A percentile compares a stretch with the other conserved stretches of the same genome.
Conservation (phyloP, 2,797 vertebrate species). For the Sciaenops ocellatus region DNA sequence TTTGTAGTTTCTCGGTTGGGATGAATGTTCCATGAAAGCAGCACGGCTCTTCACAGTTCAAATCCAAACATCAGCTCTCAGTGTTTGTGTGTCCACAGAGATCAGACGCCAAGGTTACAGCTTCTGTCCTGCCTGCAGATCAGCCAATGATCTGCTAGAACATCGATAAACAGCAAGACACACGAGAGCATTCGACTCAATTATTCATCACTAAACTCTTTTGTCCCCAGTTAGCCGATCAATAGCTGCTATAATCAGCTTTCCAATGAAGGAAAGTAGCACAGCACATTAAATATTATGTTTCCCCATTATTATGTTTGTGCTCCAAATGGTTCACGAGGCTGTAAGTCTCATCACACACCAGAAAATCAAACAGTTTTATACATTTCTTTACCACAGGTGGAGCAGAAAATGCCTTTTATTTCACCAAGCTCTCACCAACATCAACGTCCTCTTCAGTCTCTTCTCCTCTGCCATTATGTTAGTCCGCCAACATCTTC, state of each 20-base stretch:
- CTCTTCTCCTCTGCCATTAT: no score
- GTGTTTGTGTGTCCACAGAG: constrained; percentile 1
- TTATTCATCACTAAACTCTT: constrained; percentile 66
- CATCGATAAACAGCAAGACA: constrained; percentile 46
- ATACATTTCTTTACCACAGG: no score
- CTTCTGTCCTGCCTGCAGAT: constrained; percentile 39
- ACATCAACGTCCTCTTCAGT: no score
- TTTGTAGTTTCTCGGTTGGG: no score
- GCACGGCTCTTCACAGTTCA: no score
- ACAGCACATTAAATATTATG: background rate
- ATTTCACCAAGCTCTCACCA: background rate
- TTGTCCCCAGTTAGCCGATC: constrained; percentile 50
- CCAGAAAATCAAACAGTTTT: background rate
- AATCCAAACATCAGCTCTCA: no score
- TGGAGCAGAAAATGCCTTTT: no score
- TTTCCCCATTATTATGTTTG: constrained; percentile 2
- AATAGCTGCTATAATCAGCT: constrained; percentile 51
- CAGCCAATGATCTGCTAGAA: constrained; percentile 19
- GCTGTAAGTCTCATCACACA: background rate
- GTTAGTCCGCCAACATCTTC: no score
- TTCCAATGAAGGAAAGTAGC: constrained; percentile 1
- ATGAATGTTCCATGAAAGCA: no score
- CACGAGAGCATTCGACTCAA: constrained; percentile 49
- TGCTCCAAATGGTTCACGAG: background rate
- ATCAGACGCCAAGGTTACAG: constrained; percentile 29